A percentile compares a stretch with the other conserved stretches of the same genome.
phyloP scores from a whole-genome alignment of 37 sponge, comb jelly and placozoan genomes.

The Spongilla lacustris region DNA sequence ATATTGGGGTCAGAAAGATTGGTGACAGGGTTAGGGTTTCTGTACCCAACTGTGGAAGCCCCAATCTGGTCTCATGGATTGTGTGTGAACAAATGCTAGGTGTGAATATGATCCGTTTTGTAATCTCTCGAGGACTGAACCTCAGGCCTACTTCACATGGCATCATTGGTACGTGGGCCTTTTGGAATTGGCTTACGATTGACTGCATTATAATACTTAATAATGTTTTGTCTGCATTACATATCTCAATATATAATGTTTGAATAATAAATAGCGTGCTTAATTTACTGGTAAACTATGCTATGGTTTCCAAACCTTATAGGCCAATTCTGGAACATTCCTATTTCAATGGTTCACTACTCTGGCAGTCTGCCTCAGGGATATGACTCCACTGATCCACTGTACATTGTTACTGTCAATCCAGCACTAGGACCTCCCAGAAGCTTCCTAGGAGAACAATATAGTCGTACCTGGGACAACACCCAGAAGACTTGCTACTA shows the following conservation, averaged over 20 bases:
- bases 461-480: slow-evolving; percentile 60
- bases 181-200: background rate
- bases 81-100: slow-evolving; percentile 9
- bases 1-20: slow-evolving; percentile 15
- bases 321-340: slow-evolving; percentile 21
- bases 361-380: background rate
- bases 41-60: slow-evolving; percentile 55
- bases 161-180: slow-evolving; percentile 27
- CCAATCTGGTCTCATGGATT: slow-evolving; percentile 52
- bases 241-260: too few species aligned
- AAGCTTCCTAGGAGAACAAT: slow-evolving; percentile 48
- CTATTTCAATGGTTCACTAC: background rate
- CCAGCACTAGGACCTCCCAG: slow-evolving; percentile 12
- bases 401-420: slow-evolving; percentile 51
- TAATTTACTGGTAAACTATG: too few species aligned
- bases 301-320: background rate
- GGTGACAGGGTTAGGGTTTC: slow-evolving; percentile 22
- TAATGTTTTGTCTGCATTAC: too few species aligned
- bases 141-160: slow-evolving; percentile 61
- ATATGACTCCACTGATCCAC: background rate
- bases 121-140: slow-evolving; percentile 34
- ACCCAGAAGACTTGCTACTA: slow-evolving; percentile 53
- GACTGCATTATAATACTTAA: too few species aligned
- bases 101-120: slow-evolving; percentile 22
- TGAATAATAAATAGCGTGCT: too few species aligned